Evolutionary conservation across 2,888 invertebrate genomes (phyloP).

Genomic region (Julus scandinavius): DNA sequence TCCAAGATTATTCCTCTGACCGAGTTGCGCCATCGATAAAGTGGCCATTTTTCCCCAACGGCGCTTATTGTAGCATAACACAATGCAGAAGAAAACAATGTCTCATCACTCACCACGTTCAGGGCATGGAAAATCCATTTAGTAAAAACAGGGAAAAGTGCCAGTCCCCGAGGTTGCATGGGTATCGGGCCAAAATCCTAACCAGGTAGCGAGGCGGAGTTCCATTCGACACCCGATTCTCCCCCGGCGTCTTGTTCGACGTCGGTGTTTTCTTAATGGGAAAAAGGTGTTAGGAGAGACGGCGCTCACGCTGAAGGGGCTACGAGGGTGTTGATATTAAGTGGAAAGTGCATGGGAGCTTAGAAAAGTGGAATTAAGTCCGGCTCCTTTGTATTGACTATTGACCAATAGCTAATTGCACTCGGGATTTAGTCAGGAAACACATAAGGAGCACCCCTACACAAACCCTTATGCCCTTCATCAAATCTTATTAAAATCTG

Average conservation of each 20-base stretch:
- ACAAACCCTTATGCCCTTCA: neutral
- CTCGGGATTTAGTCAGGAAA: neutral
- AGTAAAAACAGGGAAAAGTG: slow-evolving; percentile 28
- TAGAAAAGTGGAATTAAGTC: neutral
- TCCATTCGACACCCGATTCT: neutral
- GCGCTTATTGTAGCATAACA: neutral
- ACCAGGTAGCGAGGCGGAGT: neutral
- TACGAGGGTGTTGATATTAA: neutral
- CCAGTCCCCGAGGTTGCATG: neutral
- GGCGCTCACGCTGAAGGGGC: too few species aligned
- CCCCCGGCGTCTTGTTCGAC: neutral
- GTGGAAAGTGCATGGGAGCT: neutral
- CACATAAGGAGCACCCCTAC: neutral
- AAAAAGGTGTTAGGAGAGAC: neutral
- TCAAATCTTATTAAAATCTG: slow-evolving; percentile 10
- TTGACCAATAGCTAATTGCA: slow-evolving; percentile 42
- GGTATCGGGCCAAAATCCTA: neutral
- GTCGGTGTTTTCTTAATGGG: slow-evolving; percentile 33
- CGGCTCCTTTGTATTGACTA: slow-evolving; percentile 10
- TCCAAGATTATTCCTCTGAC: neutral
- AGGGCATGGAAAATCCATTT: slow-evolving; percentile 34
- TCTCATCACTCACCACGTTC: neutral
- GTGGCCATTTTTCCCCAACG: neutral
- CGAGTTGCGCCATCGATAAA: neutral
- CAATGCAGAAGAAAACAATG: slow-evolving; percentile 12